Base-by-base conservation (phyloP, 2,888 invertebrate species). In the Nemoura dubitans region DNA sequence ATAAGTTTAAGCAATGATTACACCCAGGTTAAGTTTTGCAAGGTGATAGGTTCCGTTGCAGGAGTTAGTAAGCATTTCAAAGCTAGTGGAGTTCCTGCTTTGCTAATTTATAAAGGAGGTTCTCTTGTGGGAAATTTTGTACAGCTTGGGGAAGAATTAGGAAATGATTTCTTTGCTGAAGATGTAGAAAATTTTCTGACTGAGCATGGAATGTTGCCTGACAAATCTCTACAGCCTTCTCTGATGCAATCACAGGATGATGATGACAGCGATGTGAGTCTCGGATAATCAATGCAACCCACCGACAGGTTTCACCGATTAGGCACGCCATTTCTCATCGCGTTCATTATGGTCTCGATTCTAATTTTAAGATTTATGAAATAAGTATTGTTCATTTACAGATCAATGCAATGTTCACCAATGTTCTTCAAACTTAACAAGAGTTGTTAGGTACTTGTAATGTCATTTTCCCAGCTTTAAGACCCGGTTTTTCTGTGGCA, bases 121-220 rank as follows among this genome's bases (percentile, higher is more conserved):
- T 96, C 96, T 90, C 92, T 98, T 5, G 95, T 99, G 90, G 98
- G 98, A 0, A 99, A 98, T 92, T 98, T 98, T 92, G 95, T 99
- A 0, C 94, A 96, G 86, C 91, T 99, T 21, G 95, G 96, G 0
- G 95, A 97, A 90, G 97, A 97, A 90, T 93, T 99, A 85, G 98
- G 98, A 0, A 95, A 95, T 90, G 97, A 98, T 90, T 99, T 99
- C 92, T 97, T 94, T 92, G 94, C 97, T 2, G 95, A 95, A 43
- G 98, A 99, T 92, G 95, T 99, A 26, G 98, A 98, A 92, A 94
- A 95, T 89, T 98, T 96, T 91, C 93, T 99, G 5, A 95, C 97
- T 87, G 98, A 98, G 90, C 95, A 96, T 92, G 96, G 96, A 81
- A 94, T 97, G 91, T 92, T 97, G 87, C 94, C 95, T 84, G 96